These are phyloP conservation scores for Heliconius sara DNA, from an alignment of 2,888 invertebrate genomes.

Conservation along the genomic window DNA sequence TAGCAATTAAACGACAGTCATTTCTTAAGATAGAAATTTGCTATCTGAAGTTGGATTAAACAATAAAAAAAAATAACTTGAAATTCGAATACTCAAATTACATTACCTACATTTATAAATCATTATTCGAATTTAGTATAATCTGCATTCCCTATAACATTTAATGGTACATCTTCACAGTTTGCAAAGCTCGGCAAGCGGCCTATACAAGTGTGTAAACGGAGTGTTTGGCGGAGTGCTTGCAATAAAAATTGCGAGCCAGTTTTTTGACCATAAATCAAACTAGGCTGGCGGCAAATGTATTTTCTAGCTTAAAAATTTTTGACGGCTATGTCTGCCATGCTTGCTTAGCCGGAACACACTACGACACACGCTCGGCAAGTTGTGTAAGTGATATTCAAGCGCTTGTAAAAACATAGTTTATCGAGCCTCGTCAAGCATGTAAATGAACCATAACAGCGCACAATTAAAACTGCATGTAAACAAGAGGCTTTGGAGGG, in stretches of 20 bases:
- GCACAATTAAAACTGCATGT: slow-evolving; percentile 15
- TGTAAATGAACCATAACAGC: background rate
- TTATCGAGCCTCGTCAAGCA: background rate
- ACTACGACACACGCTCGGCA: background rate
- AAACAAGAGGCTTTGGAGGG: slow-evolving; percentile 17
- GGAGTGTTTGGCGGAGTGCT: too few species aligned
- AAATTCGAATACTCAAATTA: too few species aligned
- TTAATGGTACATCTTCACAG: background rate
- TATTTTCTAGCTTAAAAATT: too few species aligned
- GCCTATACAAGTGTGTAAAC: background rate
- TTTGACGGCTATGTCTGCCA: background rate
- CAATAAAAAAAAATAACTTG: background rate
- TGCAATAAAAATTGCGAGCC: too few species aligned
- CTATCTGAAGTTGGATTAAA: background rate
- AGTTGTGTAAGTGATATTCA: background rate
- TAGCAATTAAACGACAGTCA: background rate
- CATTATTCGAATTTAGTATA: background rate
- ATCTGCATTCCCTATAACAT: slow-evolving; percentile 1
- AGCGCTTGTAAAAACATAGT: background rate
- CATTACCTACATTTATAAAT: too few species aligned
- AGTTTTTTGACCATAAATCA: too few species aligned
- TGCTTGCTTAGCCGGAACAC: too few species aligned
- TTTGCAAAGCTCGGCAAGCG: background rate
- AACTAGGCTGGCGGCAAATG: too few species aligned
- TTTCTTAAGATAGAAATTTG: background rate